Percentiles rank a stretch among this genome's conserved stretches.
Evolutionary conservation across 1,140 invertebrate species (phyloP).

Genomic region (Diploscapter pachys): DNA sequence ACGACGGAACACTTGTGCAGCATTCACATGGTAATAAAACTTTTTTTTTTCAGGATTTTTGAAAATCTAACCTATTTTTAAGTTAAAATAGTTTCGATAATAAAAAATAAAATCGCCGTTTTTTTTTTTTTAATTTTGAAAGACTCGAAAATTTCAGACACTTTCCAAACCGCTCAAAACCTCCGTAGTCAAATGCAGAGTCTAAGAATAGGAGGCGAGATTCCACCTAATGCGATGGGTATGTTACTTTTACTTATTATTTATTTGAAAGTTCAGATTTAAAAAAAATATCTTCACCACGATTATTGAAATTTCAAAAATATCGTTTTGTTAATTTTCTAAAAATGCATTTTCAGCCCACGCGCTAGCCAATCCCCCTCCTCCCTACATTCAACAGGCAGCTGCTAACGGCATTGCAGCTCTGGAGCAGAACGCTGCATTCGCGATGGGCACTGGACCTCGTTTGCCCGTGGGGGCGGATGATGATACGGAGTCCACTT

Average conservation of each 20-base stretch:
- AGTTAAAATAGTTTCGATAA: constrained; percentile 4
- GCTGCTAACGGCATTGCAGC: no score
- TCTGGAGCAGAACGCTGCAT: no score
- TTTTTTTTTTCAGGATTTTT: not conserved
- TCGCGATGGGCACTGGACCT: no score
- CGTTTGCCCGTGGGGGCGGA: no score
- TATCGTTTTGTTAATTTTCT: not conserved
- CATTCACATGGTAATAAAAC: constrained; percentile 12
- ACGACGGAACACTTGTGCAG: constrained; percentile 27
- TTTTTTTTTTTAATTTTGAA: not conserved
- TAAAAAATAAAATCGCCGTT: not conserved
- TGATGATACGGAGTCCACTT: no score
- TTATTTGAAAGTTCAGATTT: not conserved
- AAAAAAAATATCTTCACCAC: not conserved
- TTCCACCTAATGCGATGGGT: constrained; percentile 21
- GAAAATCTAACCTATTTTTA: not conserved
- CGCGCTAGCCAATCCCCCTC: not conserved
- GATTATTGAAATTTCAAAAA: no score
- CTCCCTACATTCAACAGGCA: not conserved
- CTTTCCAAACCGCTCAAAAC: constrained; percentile 28
- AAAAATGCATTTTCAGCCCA: not conserved
- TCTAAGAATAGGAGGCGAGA: constrained; percentile 25
- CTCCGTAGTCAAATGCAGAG: constrained; percentile 30
- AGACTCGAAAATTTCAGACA: constrained; percentile 18
- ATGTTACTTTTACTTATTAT: constrained; percentile 4